Evolutionary conservation across 2,888 invertebrate genomes (phyloP).

Genomic region (Conchocele bisecta): DNA sequence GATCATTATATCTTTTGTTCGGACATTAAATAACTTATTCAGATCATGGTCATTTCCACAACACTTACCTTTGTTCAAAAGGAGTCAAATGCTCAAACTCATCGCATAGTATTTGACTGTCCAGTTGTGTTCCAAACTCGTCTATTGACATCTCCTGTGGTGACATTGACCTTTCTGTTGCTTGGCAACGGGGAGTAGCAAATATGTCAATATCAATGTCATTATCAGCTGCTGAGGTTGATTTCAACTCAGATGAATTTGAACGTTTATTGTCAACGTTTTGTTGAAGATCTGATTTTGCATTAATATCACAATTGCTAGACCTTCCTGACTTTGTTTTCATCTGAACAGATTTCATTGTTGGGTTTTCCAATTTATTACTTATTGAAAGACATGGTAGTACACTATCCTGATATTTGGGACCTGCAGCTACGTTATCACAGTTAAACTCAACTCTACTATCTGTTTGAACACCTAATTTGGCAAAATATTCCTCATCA

Average conservation of each 20-base stretch:
- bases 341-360: too few relatives aligned
- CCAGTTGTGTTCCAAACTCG: slow-evolving; percentile 55
- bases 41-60: not conserved
- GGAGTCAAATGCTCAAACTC: slow-evolving; percentile 52
- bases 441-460: not conserved
- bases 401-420: too few relatives aligned
- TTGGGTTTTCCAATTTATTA: too few relatives aligned
- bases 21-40: slow-evolving; percentile 23
- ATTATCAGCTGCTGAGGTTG: too few relatives aligned
- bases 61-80: slow-evolving; percentile 31
- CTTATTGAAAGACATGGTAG: too few relatives aligned
- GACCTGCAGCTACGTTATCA: too few relatives aligned
- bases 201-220: slow-evolving; percentile 31
- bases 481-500: slow-evolving; percentile 29
- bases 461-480: slow-evolving; percentile 14
- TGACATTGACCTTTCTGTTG: not conserved
- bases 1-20: too few relatives aligned
- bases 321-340: too few relatives aligned
- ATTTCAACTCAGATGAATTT: too few relatives aligned
- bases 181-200: slow-evolving; percentile 22
- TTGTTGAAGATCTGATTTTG: too few relatives aligned
- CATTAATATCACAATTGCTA: too few relatives aligned
- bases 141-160: slow-evolving; percentile 45
- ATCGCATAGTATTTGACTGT: slow-evolving; percentile 46
- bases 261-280: too few relatives aligned